Conservation (phyloP, 1,140 invertebrate species). For the Drosophila nigrodunni region DNA sequence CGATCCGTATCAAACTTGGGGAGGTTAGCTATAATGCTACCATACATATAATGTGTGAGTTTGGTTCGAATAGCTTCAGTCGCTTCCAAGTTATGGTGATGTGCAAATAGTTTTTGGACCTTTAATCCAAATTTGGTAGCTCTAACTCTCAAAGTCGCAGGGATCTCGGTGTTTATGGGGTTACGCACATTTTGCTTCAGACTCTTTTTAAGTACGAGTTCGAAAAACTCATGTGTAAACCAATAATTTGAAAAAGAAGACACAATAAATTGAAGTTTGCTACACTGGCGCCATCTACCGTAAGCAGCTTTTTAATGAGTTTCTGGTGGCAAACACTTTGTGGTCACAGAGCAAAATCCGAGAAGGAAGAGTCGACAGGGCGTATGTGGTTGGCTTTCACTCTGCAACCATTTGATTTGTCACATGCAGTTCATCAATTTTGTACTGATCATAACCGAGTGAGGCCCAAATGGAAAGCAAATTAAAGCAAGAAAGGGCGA, state of each 20-base stretch:
- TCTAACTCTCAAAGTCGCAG: no score
- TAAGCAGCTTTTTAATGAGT: slow-evolving; percentile 36
- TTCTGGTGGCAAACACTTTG: slow-evolving; percentile 29
- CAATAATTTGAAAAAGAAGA: neutral
- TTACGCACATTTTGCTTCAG: no score
- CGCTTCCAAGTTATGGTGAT: no score
- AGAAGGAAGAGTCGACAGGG: neutral
- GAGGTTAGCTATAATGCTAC: no score
- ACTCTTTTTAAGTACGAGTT: no score
- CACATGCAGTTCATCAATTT: slow-evolving; percentile 51
- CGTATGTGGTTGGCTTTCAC: slow-evolving; percentile 22
- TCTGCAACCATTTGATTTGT: slow-evolving; percentile 43
- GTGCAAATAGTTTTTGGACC: no score
- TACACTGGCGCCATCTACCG: slow-evolving; percentile 14
- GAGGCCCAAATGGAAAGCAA: neutral
- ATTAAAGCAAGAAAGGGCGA: neutral
- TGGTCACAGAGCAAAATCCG: slow-evolving; percentile 1
- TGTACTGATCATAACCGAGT: slow-evolving; percentile 19
- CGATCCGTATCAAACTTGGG: no score
- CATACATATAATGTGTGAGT: no score
- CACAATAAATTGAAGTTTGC: slow-evolving; percentile 18
- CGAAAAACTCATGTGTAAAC: neutral
- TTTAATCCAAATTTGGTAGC: no score
- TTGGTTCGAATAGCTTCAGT: no score
- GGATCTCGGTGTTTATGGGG: no score